Conservation (phyloP, 2,797 vertebrate species). For the Chelonia mydas region DNA sequence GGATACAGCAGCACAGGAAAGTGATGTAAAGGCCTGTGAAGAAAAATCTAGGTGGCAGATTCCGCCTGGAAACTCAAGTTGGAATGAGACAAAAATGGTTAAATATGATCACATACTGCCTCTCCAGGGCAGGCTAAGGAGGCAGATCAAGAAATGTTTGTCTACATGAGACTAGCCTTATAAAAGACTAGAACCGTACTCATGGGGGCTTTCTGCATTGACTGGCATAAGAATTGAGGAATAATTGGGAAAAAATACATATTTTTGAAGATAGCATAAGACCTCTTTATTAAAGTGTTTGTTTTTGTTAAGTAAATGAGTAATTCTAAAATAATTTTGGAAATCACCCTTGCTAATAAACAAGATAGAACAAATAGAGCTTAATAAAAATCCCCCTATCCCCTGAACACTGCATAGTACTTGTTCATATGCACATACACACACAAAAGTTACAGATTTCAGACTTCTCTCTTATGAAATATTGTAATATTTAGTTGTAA, state of each 20-base stretch:
- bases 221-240: background rate
- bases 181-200: background rate
- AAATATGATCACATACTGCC: background rate
- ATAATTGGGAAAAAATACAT: background rate
- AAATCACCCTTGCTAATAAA: background rate
- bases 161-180: background rate
- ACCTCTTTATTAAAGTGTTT: background rate
- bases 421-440: background rate
- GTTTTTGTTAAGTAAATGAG: background rate
- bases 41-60: background rate
- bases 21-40: background rate
- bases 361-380: background rate
- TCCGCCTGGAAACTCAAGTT: background rate
- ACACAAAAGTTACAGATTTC: background rate
- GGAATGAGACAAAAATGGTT: background rate
- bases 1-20: background rate
- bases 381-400: background rate
- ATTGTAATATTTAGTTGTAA: background rate
- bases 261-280: accelerated
- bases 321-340: background rate
- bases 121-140: background rate
- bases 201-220: background rate
- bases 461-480: background rate
- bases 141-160: background rate
- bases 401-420: background rate